These are phyloP conservation scores for Lithosia quadra DNA, from an alignment of 2,888 invertebrate genomes.

Conservation along the genomic window DNA sequence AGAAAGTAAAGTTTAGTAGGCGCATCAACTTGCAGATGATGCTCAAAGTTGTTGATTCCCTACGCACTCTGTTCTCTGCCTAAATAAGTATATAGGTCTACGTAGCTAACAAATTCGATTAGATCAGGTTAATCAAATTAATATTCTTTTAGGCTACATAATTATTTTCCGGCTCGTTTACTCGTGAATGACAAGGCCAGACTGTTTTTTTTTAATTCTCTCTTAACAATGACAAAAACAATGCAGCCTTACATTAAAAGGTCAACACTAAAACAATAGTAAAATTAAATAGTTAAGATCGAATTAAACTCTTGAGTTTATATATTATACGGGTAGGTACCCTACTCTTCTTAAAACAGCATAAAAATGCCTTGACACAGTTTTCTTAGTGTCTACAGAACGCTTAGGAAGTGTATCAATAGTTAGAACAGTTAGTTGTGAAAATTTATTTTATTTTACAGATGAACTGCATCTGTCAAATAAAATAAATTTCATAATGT, in stretches of 20 bases:
- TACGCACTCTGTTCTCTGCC: no score
- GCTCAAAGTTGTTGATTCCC: no score
- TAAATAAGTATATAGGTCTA: no score
- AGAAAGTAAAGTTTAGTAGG: no score
- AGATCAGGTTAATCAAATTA: slow-evolving; percentile 7
- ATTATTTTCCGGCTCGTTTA: slow-evolving; percentile 38
- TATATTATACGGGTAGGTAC: slow-evolving; percentile 67
- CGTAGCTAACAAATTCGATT: slow-evolving; percentile 1
- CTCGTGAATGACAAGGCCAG: slow-evolving; percentile 44
- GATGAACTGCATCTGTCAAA: not conserved
- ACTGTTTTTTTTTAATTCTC: slow-evolving; percentile 45
- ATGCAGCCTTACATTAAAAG: slow-evolving; percentile 61
- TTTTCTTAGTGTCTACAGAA: slow-evolving; percentile 57
- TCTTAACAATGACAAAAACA: slow-evolving; percentile 55
- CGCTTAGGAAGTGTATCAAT: slow-evolving; percentile 64
- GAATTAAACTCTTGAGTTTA: slow-evolving; percentile 70
- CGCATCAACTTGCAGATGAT: no score
- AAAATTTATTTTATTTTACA: slow-evolving; percentile 6
- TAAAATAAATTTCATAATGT: slow-evolving; percentile 1
- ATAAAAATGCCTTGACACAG: slow-evolving; percentile 71
- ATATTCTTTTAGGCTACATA: not conserved
- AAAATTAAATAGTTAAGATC: slow-evolving; percentile 66
- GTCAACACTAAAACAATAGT: slow-evolving; percentile 70
- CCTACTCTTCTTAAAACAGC: slow-evolving; percentile 57
- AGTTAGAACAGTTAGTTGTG: slow-evolving; percentile 32